phyloP scores from a whole-genome alignment of 2,797 vertebrate genomes.

The Trematomus bernacchii region DNA sequence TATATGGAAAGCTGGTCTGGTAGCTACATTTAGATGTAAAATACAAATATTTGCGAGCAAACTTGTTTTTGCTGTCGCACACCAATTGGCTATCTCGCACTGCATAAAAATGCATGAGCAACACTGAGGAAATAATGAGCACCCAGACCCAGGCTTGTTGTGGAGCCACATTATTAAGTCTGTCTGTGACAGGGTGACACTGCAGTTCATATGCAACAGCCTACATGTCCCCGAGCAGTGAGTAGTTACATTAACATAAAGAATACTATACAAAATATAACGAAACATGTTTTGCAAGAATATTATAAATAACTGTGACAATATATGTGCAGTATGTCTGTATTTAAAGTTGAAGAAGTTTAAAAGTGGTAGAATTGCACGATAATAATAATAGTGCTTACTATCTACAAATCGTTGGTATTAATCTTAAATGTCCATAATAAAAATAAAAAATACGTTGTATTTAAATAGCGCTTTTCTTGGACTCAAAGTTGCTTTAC shows the following conservation, averaged over 20 bases:
- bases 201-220: background rate
- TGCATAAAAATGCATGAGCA: conserved; percentile 25
- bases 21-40: background rate
- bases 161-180: conserved; percentile 14
- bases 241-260: background rate
- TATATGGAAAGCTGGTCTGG: background rate
- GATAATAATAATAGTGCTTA: background rate
- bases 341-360: too few species aligned
- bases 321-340: too few species aligned
- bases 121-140: conserved; percentile 41
- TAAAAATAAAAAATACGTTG: too few species aligned
- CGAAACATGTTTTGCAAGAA: too few species aligned
- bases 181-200: background rate
- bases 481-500: too few species aligned
- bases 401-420: background rate
- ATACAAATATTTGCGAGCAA: background rate
- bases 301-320: too few species aligned
- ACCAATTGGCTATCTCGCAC: background rate
- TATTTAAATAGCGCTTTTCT: too few species aligned
- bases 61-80: conserved; percentile 4
- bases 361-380: background rate
- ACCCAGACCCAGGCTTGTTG: conserved; percentile 17
- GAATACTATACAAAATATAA: too few species aligned
- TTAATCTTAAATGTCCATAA: background rate
- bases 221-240: background rate